Base-by-base conservation (phyloP, 2,797 vertebrate species). In the Platyrinchus mystaceus region DNA sequence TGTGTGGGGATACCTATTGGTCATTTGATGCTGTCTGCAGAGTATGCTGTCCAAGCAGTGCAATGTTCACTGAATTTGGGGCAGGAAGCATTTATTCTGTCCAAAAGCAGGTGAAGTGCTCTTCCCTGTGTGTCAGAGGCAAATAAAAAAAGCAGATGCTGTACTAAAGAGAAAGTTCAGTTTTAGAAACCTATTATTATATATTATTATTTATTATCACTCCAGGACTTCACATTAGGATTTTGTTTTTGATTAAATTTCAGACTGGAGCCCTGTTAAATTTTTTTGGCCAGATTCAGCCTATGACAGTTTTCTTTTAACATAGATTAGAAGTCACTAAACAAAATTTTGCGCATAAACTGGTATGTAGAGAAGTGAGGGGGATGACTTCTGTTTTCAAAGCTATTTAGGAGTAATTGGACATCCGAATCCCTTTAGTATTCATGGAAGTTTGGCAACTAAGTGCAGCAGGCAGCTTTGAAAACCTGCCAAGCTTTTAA, bases 401-500 rank as follows among this genome's bases (percentile, higher is more conserved):
- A 90, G 56, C 63, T 84, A 12, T 84, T 88, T 49, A 60, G 77
- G 68, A 70, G 49, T 86, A 87, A 90, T 50, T 92, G 90, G 87
- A 43, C 71, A 49, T 92, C 67, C 34, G 0, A 44, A 70, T 80
- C 67, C 52, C 37, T 90, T 92, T 49, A 82, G 70, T 73, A 84
- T 93, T 93, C 68, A 37, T 84, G 70, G 19, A 77, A 70, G 44
- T 85, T 77, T 82, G 78, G 86, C 71, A 74, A 63, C 68, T 24
- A 37, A 89, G 53, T 47, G 68, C 68, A 69, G 52, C 69, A 93
- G 78, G 30, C 75, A 77, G 60, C 75, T 94, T 64, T 91, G 93
- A 91, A 91, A 96, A 64, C 39, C 30, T 87, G 89, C 75, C 88
- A 93, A 14, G 78, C 37, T 49, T 89, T 94, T 92, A 91, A 87